phyloP scores from a whole-genome alignment of 2,113 vertebrate species.

The Paratilapia polleni region DNA sequence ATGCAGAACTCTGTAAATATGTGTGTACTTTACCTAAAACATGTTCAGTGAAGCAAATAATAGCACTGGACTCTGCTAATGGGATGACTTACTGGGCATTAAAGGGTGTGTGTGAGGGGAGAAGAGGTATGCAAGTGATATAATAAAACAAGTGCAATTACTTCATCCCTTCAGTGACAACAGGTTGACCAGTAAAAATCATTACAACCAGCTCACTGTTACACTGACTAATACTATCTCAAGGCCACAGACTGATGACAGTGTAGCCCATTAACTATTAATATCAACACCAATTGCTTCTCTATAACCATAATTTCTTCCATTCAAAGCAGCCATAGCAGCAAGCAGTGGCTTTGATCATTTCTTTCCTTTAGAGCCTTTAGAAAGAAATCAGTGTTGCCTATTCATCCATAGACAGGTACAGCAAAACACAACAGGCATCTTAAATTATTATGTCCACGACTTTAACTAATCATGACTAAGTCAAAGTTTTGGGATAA shows the following conservation, averaged over 20 bases:
- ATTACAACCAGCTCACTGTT: neutral
- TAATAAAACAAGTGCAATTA: conserved; percentile 10
- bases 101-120: neutral
- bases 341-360: neutral
- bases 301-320: conserved; percentile 5
- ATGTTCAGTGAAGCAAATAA: neutral
- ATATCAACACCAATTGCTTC: conserved; percentile 30
- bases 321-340: neutral
- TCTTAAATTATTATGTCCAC: neutral
- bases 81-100: neutral
- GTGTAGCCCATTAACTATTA: conserved; percentile 14
- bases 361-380: neutral
- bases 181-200: neutral
- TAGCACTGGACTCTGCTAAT: neutral
- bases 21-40: neutral
- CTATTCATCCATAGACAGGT: neutral
- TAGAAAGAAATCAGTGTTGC: neutral
- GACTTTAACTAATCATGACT: neutral
- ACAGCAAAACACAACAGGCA: neutral
- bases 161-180: conserved; percentile 1
- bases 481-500: neutral
- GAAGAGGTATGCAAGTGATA: neutral
- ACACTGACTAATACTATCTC: neutral
- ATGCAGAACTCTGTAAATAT: too few species aligned
- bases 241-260: neutral